Evolutionary conservation across 2,797 vertebrate species (phyloP), one percentile per base, ranked within the genome.

Genomic region (Gambelia wislizenii): DNA sequence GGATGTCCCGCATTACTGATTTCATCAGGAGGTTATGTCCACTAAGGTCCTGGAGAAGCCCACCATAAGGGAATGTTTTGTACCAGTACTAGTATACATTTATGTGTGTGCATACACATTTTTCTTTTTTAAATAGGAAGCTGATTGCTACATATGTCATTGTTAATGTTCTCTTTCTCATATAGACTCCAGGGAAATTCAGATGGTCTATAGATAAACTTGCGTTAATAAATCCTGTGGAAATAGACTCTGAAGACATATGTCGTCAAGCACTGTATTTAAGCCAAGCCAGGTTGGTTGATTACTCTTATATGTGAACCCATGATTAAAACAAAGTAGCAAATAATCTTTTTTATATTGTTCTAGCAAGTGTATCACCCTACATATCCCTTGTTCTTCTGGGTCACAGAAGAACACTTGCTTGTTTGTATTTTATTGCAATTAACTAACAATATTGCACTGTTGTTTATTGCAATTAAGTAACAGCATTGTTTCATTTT

Each of bases 121-220:
- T 76, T 72, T 91, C 67, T 91, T 92, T 80, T 30, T 90, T 33
- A 83, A 91, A 56, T 79, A 77, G 84, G 44, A 93, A 90, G 44
- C 22, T 25, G 69, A 30, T 78, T 67, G 10, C 33, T 91, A 22
- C 87, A 83, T 85, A 89, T 69, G 87, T 92, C 82, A 87, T 74
- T 69, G n/a, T 94, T 67, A 36, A 81, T 74, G 0, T 0, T 95
- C 82, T 84, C 10, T 94, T 80, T 93, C 79, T 93, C 91, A 89
- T 81, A 94, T 70, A 99, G 99, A 99, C 98, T 84, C 98, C 99
- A 89, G 97, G 98, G 27, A 98, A 98, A 95, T 99, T 99, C 95
- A 97, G 97, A 94, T 99, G 99, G 99, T 98, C 98, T 87, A 99
- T 99, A 93, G 99, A 99, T 94, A 98, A 99, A 92, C 98, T 99